phyloP scores from a whole-genome alignment of 2,888 invertebrate genomes.

The Drosophila setosimentum region DNA sequence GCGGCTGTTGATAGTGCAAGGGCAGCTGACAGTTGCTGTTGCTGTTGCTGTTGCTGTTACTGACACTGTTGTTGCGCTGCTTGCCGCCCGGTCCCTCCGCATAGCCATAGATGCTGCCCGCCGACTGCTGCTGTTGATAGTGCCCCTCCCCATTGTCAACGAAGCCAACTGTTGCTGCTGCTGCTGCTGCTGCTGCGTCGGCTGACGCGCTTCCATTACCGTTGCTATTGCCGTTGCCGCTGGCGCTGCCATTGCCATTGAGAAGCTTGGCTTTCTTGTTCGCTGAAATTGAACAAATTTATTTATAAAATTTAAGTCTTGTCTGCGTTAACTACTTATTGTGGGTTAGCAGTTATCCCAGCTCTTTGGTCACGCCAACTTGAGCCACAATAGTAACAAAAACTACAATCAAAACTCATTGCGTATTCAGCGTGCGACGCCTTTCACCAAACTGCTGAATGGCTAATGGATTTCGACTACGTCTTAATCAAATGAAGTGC shows the following conservation, averaged over 20 bases:
- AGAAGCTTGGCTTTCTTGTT: conserved; percentile 86
- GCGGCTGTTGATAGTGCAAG: conserved; percentile 56
- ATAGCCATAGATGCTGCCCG: conserved; percentile 60
- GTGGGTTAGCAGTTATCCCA: conserved; percentile 73
- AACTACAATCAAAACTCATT: conserved; percentile 41
- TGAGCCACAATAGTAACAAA: conserved; percentile 28
- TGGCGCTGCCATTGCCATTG: conserved; percentile 72
- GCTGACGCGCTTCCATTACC: conserved; percentile 42
- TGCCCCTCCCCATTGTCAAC: conserved; percentile 39
- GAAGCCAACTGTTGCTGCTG: neutral
- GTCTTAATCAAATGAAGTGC: conserved; percentile 31
- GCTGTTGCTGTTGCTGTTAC: conserved; percentile 44
- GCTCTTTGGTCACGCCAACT: conserved; percentile 69
- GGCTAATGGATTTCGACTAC: conserved; percentile 37
- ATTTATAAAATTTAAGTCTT: conserved; percentile 74
- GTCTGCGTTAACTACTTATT: conserved; percentile 52
- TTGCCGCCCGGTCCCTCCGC: conserved; percentile 52
- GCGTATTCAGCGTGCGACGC: conserved; percentile 66
- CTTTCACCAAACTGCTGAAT: conserved; percentile 63
- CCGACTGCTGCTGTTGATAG: conserved; percentile 40
- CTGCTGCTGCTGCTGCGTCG: neutral
- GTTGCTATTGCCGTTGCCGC: conserved; percentile 23
- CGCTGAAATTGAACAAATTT: conserved; percentile 86
- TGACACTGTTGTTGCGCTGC: conserved; percentile 52
- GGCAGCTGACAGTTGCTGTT: conserved; percentile 50